Evolutionary conservation across 2,113 vertebrate species (phyloP), one percentile per base, ranked within the genome.

Genomic region (Uria aalge): DNA sequence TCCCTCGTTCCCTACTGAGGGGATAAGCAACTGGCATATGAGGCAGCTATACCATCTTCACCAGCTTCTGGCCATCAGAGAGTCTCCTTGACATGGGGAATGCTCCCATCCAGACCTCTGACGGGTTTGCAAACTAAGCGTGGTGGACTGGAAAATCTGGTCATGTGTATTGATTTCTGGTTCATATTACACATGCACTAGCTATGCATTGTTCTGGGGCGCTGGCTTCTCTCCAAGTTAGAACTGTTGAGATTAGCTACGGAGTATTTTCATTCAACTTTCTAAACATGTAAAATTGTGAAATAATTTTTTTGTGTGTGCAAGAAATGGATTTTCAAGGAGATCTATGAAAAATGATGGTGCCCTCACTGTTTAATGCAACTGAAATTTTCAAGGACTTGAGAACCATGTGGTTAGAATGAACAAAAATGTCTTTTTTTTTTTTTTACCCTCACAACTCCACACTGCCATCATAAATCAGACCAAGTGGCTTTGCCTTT

Each of bases 111-210:
- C 87, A 96, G 91, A 87, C 52, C 76, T 87, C 69, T 91, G 87
- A 78, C 3, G 5, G 21, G 38, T 81, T 13, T 89, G 76, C 73
- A 81, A 64, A 95, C 91, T 56, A 19, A 94, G 86, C 5, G 12
- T 94, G 89, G 66, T 78, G 87, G 60, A 36, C 56, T 91, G 84
- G 94, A 96, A 96, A 95, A 94, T 91, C 84, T 87, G 81, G 81
- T 57, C 90, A 56, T 87, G 90, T 93, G 74, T 90, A 95, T 96
- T 90, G 95, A 92, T 96, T 95, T 90, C 93, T 94, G 90, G 52
- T 59, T 90, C 69, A 21, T n/a, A 17, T 93, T 93, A 87, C 93
- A 90, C 75, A 52, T 9, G 62, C 69, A 36, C 60, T 67, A 16
- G 10, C 73, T 78, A 15, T 11, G 47, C 12, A 20, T 64, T 81